These are phyloP conservation scores for Gibbula magus DNA, from an alignment of 2,888 invertebrate species.

Conservation along the genomic window DNA sequence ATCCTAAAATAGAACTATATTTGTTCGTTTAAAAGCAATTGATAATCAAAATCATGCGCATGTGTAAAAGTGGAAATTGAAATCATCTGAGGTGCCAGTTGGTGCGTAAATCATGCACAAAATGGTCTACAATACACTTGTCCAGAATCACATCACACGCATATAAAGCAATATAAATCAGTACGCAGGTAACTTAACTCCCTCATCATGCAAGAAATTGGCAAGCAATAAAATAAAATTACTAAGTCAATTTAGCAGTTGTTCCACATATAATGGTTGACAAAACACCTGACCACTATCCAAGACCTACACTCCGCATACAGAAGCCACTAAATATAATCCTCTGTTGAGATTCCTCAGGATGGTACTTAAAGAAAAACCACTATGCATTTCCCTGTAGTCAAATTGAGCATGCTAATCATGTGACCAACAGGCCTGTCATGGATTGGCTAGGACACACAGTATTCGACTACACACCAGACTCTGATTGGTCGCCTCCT, in stretches of 20 bases:
- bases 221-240: neutral
- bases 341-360: conserved; percentile 13
- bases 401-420: neutral
- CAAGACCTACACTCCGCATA: neutral
- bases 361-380: neutral
- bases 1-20: no score
- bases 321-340: neutral
- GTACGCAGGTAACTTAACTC: no score
- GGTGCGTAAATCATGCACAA: neutral
- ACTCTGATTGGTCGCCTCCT: conserved; percentile 32
- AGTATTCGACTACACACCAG: conserved; percentile 47
- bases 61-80: neutral
- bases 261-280: no score
- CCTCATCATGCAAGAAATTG: conserved; percentile 1
- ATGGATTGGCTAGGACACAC: conserved; percentile 9
- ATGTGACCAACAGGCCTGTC: conserved; percentile 17
- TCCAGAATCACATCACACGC: no score
- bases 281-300: no score
- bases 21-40: neutral
- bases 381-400: neutral
- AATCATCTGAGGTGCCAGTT: neutral
- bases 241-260: no score
- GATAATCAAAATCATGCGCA: neutral
- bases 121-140: no score
- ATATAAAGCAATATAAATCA: no score